Base-by-base conservation (phyloP, 2,888 invertebrate genomes). In the Callyntrura sp. region DNA sequence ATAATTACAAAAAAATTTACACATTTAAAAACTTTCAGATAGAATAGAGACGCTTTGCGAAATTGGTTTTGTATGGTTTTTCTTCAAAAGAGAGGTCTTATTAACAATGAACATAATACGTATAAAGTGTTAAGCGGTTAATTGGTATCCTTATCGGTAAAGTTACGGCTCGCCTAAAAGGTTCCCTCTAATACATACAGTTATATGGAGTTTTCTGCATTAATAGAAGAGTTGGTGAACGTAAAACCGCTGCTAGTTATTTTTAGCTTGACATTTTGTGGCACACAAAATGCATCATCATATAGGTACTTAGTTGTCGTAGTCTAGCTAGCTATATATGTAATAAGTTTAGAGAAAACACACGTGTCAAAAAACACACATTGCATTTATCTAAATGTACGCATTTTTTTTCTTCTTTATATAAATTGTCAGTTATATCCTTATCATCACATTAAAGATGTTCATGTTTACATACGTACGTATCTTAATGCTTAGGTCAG, bases 381-480 rank as follows among this genome's bases (percentile, higher is more conserved):
- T 88, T 88, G 88, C 88, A 88, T 88, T 88, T 88, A 88, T 83
- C 60, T 76, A 88, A 35, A 82, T 83, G 88, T 83, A 88, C 88
- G 83, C 88, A 83, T 48, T 65, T 73, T 85, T 70, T 17, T 20
- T 5, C n/a, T 20, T 5, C n/a, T 70, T 17, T 17, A 43, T 70
- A 43, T 68, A 6, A 35, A 35, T 35, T 35, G 35, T 35, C 35
- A 35, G 35, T 35, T 35, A 68, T 43, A 68, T 43, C 65, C 35
- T 35, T 35, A 35, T 62, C 60, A 68, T 68, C 65, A 35, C 35
- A 14, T 68, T 68, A 68, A 28, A 70, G 70, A 17, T 70, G 70
- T 70, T 70, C 70, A 70, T 68, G 17, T n/a, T n/a, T 70, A 70
- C 35, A 14, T 12, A 65, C 25, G 14, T 28, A 35, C 25, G 17